A percentile compares a stretch with the other conserved stretches of the same genome.
phyloP scores from a whole-genome alignment of 2,888 invertebrate species.

The Rhogogaster chlorosoma region DNA sequence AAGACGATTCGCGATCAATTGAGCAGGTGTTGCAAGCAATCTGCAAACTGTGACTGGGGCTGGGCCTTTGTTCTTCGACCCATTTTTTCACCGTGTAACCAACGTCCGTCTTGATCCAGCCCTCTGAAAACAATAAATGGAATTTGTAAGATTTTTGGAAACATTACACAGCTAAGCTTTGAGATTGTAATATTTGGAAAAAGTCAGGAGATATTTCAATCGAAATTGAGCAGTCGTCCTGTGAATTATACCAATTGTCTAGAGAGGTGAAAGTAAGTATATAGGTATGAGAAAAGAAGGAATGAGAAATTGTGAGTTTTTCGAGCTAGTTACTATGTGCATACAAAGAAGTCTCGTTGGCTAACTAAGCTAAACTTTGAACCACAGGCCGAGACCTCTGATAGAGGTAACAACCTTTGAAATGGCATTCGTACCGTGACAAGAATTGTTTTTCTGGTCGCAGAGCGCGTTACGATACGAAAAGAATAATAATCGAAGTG shows the following conservation, averaged over 20 bases:
- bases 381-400: slow-evolving; percentile 46
- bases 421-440: slow-evolving; percentile 41
- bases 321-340: neutral
- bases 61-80: slow-evolving; percentile 85
- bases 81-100: slow-evolving; percentile 88
- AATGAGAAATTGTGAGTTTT: neutral
- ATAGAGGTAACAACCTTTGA: slow-evolving; percentile 42
- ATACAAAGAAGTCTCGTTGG: neutral
- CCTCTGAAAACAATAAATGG: slow-evolving; percentile 79
- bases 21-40: slow-evolving; percentile 89
- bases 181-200: neutral
- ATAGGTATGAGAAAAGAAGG: neutral
- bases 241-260: neutral
- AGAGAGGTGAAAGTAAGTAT: neutral
- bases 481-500: slow-evolving; percentile 6
- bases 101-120: slow-evolving; percentile 90
- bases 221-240: neutral
- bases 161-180: neutral
- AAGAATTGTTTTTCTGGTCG: slow-evolving; percentile 43
- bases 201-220: neutral
- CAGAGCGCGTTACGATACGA: neutral
- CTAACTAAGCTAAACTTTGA: slow-evolving; percentile 37
- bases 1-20: slow-evolving; percentile 82
- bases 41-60: slow-evolving; percentile 85
- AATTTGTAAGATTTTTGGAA: no score